A percentile compares a stretch with the other conserved stretches of the same genome.
Conservation (phyloP, 2,888 invertebrate genomes). For the Drosophila fulvimacula region DNA sequence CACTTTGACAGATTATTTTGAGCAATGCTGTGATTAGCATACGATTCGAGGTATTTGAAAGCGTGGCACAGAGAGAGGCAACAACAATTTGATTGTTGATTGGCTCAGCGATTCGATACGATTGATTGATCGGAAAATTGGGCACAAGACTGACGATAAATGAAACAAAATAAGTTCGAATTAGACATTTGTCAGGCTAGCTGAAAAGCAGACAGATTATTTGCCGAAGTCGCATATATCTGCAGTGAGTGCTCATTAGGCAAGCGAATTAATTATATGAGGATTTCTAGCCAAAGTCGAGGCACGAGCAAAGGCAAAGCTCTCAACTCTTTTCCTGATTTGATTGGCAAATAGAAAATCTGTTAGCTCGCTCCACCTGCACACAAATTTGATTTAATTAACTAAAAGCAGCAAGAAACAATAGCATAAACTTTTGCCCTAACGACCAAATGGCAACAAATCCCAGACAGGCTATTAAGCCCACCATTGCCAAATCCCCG, state of each 20-base stretch:
- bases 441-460: constrained; percentile 43
- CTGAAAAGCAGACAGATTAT: not conserved
- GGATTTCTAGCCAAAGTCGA: not conserved
- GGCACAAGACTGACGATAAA: constrained; percentile 17
- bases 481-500: constrained; percentile 50
- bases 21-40: constrained; percentile 48
- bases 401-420: constrained; percentile 54
- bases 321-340: constrained; percentile 17
- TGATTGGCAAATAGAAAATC: constrained; percentile 26
- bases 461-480: constrained; percentile 65
- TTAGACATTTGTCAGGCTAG: constrained; percentile 6
- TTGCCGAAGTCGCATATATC: not conserved
- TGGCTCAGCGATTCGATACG: constrained; percentile 17
- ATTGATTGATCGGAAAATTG: constrained; percentile 37
- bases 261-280: not conserved
- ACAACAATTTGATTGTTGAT: constrained; percentile 33
- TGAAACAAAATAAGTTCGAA: constrained; percentile 18
- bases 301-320: not conserved
- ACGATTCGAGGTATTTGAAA: constrained; percentile 9
- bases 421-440: constrained; percentile 33
- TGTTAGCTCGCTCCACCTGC: constrained; percentile 1
- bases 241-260: not conserved
- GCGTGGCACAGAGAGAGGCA: constrained; percentile 2
- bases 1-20: constrained; percentile 72
- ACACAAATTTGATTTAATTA: constrained; percentile 70